phyloP scores from a whole-genome alignment of 2,888 invertebrate species.

The Dasysyrphus albostriatus region DNA sequence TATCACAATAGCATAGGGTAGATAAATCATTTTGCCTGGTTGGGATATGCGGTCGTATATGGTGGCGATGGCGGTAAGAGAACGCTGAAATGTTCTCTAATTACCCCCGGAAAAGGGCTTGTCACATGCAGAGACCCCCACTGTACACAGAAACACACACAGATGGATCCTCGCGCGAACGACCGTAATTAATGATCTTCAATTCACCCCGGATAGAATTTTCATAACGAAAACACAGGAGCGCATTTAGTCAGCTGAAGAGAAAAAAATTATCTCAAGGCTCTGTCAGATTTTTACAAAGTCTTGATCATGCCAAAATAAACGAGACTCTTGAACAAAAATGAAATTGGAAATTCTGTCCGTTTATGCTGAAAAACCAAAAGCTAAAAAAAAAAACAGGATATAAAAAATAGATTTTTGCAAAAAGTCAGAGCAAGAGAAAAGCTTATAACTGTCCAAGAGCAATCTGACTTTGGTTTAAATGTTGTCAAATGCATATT shows the following conservation, averaged over 20 bases:
- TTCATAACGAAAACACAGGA: background rate
- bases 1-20: constrained; percentile 62
- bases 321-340: too few relatives aligned
- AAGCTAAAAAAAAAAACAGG: too few relatives aligned
- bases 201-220: constrained; percentile 20
- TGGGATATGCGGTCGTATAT: constrained; percentile 14
- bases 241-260: background rate
- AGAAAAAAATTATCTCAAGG: too few relatives aligned
- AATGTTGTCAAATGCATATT: too few relatives aligned
- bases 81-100: constrained; percentile 65
- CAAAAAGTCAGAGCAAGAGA: too few relatives aligned
- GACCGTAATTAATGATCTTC: constrained; percentile 67
- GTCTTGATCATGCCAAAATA: too few relatives aligned
- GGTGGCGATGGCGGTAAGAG: constrained; percentile 5
- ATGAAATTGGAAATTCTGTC: too few relatives aligned
- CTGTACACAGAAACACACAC: constrained; percentile 15
- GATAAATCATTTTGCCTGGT: constrained; percentile 69
- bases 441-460: too few relatives aligned
- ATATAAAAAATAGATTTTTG: too few relatives aligned
- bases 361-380: too few relatives aligned
- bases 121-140: constrained; percentile 61
- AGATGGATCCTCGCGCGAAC: constrained; percentile 42
- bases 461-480: too few relatives aligned
- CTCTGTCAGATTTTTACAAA: too few relatives aligned
- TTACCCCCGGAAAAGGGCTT: constrained; percentile 70